Evolutionary conservation across 2,797 vertebrate genomes (phyloP), one percentile per base, ranked within the genome.

Genomic region (Ibycter americanus): DNA sequence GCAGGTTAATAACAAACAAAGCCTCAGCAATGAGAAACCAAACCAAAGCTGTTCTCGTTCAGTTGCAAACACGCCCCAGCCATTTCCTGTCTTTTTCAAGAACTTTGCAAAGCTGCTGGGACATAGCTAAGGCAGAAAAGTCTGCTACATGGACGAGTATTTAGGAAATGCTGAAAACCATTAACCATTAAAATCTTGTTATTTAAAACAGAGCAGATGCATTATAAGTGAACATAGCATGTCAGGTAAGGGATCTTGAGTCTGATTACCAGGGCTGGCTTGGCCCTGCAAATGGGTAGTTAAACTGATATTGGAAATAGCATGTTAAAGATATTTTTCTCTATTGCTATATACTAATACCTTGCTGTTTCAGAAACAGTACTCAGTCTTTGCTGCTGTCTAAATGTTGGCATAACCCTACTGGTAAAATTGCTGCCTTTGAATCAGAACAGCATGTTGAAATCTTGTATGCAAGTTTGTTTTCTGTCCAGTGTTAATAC

Each of bases 391-490:
- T n/a, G 11, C 13, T 73, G 52, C 38, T 90, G 83, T 88, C 34
- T 71, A 56, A 54, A 54, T 59, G 51, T 90, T 83, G 83, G 21
- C 8, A 14, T 80, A 58, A 62, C 34, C 54, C 67, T 70, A 18
- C 27, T 86, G 72, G 61, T 89, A 58, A 40, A 36, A 79, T 84
- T 82, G 47, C 38, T 86, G 46, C 61, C 38, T 91, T 89, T 83
- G 54, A 27, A n/a, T 80, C 31, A 12, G 79, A 90, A 31, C 65
- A 51, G 16, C 15, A 2, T 5, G 38, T 79, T 83, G 67, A 56
- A 21, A 15, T 88, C 49, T 54, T 79, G 55, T 38, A 46, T 76
- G 86, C 89, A 65, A 90, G 86, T 97, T 96, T 96, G 95, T 91
- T 93, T 87, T 77, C 62, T 94, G 78, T 83, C 85, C 86, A 36